phyloP scores from a whole-genome alignment of 2,888 invertebrate species.

The Drosophila buzzatii region DNA sequence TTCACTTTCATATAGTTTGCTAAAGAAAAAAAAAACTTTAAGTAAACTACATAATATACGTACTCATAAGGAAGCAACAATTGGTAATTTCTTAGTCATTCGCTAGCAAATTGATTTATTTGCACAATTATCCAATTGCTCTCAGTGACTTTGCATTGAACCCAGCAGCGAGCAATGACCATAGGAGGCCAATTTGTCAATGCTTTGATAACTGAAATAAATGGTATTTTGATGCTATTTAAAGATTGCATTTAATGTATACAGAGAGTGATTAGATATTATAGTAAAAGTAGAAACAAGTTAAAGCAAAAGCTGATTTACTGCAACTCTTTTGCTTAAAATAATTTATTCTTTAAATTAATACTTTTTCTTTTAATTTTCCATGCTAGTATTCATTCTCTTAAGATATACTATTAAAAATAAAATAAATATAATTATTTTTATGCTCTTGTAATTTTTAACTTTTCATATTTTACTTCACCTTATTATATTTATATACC shows the following conservation, averaged over 20 bases:
- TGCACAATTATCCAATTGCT: slow-evolving; percentile 7
- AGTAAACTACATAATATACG: slow-evolving; percentile 11
- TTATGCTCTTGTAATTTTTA: background rate
- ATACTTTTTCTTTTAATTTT: too few species aligned
- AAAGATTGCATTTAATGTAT: background rate
- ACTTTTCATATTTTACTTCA: background rate
- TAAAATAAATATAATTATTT: too few species aligned
- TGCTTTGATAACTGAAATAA: background rate
- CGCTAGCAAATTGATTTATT: slow-evolving; percentile 8
- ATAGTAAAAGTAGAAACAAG: background rate
- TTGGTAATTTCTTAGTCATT: slow-evolving; percentile 11
- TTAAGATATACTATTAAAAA: too few species aligned
- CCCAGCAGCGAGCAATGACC: slow-evolving; percentile 17
- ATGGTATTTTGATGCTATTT: too few species aligned
- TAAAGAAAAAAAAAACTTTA: background rate
- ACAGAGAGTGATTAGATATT: background rate
- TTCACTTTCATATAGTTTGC: slow-evolving; percentile 43
- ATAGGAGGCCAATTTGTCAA: slow-evolving; percentile 2
- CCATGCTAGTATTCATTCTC: too few species aligned
- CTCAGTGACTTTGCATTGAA: slow-evolving; percentile 4
- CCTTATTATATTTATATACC: background rate
- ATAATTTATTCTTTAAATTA: too few species aligned
- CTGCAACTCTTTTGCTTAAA: background rate
- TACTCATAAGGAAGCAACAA: slow-evolving; percentile 8
- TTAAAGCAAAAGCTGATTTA: background rate